phyloP scores from a whole-genome alignment of 2,797 vertebrate genomes.

The Antrozous pallidus region DNA sequence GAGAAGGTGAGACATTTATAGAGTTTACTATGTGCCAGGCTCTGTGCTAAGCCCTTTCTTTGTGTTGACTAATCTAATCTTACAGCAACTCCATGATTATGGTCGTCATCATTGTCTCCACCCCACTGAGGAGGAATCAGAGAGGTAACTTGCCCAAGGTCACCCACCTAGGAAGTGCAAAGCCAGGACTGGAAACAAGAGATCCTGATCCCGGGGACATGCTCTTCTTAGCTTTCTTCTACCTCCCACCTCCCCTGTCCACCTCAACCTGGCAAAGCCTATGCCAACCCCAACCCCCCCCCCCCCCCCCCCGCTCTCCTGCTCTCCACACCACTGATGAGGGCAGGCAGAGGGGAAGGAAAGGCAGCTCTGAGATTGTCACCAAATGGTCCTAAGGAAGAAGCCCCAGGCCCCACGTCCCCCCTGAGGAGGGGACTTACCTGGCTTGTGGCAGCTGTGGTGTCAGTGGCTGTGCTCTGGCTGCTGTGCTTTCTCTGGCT shows the following conservation, averaged over 20 bases:
- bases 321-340: neutral
- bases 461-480: neutral
- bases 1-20: neutral
- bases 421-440: conserved; percentile 70
- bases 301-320: neutral
- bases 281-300: too few species aligned
- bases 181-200: neutral
- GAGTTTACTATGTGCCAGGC: neutral
- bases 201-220: neutral
- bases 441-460: neutral
- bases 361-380: neutral
- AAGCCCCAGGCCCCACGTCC: neutral
- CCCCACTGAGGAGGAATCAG: neutral
- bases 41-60: neutral
- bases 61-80: neutral
- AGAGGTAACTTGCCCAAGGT: neutral
- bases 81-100: neutral
- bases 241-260: neutral
- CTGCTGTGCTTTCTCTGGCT: conserved; percentile 70
- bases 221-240: neutral
- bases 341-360: too few species aligned
- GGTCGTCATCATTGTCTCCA: neutral
- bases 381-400: neutral
- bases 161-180: neutral
- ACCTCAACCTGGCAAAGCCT: neutral